Evolutionary conservation across 2,888 invertebrate genomes (phyloP).

Genomic region (Venustoraphidia nigricollis): DNA sequence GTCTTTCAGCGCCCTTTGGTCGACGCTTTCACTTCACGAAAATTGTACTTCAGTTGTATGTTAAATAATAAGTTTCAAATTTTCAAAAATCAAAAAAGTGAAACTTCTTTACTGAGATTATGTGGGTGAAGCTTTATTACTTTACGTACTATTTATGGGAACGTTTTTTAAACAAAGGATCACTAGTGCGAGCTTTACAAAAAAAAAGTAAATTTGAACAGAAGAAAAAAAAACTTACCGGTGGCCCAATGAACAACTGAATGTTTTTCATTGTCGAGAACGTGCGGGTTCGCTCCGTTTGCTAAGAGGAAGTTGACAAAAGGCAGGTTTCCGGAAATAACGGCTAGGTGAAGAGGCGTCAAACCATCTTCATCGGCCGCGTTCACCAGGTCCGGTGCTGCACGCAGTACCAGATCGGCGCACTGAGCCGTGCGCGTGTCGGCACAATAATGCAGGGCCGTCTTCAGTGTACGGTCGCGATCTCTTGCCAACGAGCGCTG

Average conservation of each 20-base stretch:
- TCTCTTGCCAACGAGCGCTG: constrained; percentile 47
- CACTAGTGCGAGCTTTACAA: no score
- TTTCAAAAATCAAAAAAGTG: no score
- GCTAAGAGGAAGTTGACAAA: constrained; percentile 74
- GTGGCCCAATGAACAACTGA: constrained; percentile 97
- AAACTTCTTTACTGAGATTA: no score
- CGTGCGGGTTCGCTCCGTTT: constrained; percentile 78
- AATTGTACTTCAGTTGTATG: no score
- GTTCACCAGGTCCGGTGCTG: constrained; percentile 73
- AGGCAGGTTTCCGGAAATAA: constrained; percentile 81
- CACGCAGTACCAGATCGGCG: constrained; percentile 56
- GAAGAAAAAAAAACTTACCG: constrained; percentile 43
- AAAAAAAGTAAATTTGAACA: not conserved
- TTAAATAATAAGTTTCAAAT: no score
- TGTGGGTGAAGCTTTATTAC: no score
- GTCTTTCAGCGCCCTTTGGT: no score
- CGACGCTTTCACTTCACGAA: no score
- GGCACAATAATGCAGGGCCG: constrained; percentile 88
- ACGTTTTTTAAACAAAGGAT: not conserved
- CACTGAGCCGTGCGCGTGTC: constrained; percentile 46
- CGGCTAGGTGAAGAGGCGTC: constrained; percentile 88
- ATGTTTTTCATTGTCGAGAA: constrained; percentile 86
- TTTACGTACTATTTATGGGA: not conserved
- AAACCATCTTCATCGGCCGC: constrained; percentile 86
- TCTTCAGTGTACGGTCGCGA: constrained; percentile 68